Evolutionary conservation across 2,888 invertebrate species (phyloP), one percentile per base, ranked within the genome.

Genomic region (Agelastica alni): DNA sequence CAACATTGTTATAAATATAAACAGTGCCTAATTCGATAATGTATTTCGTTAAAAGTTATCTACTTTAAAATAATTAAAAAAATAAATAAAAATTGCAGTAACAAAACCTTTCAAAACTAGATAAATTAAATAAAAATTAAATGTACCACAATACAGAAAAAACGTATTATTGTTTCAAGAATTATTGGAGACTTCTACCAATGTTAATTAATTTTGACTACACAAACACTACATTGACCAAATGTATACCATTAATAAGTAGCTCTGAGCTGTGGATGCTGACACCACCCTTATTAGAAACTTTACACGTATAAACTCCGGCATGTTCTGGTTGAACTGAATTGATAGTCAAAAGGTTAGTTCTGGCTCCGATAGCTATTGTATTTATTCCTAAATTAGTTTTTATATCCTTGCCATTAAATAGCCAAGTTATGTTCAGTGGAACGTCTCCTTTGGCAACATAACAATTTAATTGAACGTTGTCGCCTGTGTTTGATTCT

Each of bases 361-460:
- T 84, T 71, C 82, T 75, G 41, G 80, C 72, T 49, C 79, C 73
- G 65, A 79, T 74, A 5, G 75, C 65, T 44, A 75, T 73, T 9
- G 75, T 74, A 26, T 70, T 68, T 37, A 67, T 58, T 7, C 65
- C 66, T 26, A 37, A 56, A 13, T 45, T 31, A 17, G 53, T 22
- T 20, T 53, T 58, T 4, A 77, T 64, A 48, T 82, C 81, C 70
- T 81, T 77, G 6, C 49, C 52, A 74, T 91, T 87, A 74, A 88
- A 86, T 68, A 82, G 83, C 92, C 92, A 93, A 44, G 80, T 81
- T 53, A 93, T 85, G 61, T 81, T 82, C 55, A 93, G 80, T 43
- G 89, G 89, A 78, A 65, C 45, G 77, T 91, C 91, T 58, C 91
- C 89, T 77, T 87, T 86, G 58, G 83, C 83, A 41, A 86, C 83